Base-by-base conservation (phyloP, 2,113 vertebrate species). In the Perca fluviatilis region DNA sequence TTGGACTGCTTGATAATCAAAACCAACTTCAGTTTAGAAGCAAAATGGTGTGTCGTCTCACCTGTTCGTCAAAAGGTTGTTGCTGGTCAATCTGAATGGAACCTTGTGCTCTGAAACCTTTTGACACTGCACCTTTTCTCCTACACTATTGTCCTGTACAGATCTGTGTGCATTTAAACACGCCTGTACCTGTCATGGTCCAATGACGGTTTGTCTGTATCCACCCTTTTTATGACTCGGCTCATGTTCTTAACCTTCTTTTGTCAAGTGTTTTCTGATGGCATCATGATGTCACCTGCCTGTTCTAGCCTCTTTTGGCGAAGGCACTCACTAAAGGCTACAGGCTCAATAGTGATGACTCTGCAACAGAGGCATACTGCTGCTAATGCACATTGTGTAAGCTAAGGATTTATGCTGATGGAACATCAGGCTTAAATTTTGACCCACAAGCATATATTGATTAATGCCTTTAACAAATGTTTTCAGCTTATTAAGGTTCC, bases 381-480 rank as follows among this genome's bases (percentile, higher is more conserved):
- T 82, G 81, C 66, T 86, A 70, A 90, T 82, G 82, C 83, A 88
- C 82, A 56, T 60, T 64, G 79, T 87, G 87, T 83, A 69, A 77
- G 47, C 81, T 50, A 77, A 85, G 83, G 89, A 76, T 88, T 91
- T 91, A 54, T 85, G 79, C 82, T 91, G 81, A 91, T 86, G 75
- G 70, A 25, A 60, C 69, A 81, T 86, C 74, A 80, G 75, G 19
- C 84, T 84, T 70, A 50, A 49, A 33, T 64, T 86, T 79, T 82
- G 70, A 83, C 74, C 70, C n/a, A 8, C 53, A 40, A 71, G 74
- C 85, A 73, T 82, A 53, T 85, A 87, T 92, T 54, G 88, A 89
- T 77, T 51, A 70, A 86, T 74, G 33, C 43, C 46, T 84, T 81
- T 21, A 89, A 71, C 66, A 77, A 79, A 86, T 67, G 53, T 57